Evolutionary conservation across 2,113 vertebrate genomes (phyloP).

Genomic region (Rhinopomastus cyanomelas): DNA sequence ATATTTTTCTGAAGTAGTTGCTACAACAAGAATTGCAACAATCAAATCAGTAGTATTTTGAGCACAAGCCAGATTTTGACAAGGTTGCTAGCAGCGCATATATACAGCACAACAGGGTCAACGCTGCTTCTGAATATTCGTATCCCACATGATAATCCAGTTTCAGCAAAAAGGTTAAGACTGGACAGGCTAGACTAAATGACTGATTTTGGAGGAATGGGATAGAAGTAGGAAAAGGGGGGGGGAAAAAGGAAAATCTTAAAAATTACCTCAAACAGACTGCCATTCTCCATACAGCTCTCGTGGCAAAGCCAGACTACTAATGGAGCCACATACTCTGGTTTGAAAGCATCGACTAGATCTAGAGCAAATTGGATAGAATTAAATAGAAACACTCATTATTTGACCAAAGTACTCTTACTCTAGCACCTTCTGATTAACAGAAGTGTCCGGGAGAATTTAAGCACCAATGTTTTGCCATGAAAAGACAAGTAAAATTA

Average conservation of each 20-base stretch:
- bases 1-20: neutral
- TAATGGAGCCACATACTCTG: slow-evolving; percentile 90
- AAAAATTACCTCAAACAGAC: slow-evolving; percentile 90
- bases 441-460: neutral
- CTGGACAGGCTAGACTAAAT: neutral
- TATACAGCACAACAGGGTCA: neutral
- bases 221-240: neutral
- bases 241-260: neutral
- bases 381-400: neutral
- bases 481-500: neutral
- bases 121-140: neutral
- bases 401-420: neutral
- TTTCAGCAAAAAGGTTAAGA: neutral
- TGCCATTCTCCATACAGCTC: slow-evolving; percentile 89
- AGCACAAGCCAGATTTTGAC: neutral
- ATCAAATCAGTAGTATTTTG: neutral
- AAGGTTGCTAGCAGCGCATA: neutral
- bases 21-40: neutral
- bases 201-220: neutral
- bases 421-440: neutral
- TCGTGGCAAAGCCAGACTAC: slow-evolving; percentile 96
- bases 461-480: neutral
- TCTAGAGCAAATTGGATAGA: slow-evolving; percentile 71
- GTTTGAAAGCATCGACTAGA: slow-evolving; percentile 85
- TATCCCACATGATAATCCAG: neutral